A percentile compares a stretch with the other conserved stretches of the same genome.
phyloP scores from a whole-genome alignment of 2,797 vertebrate genomes.

The Kryptopterus vitreolus region DNA sequence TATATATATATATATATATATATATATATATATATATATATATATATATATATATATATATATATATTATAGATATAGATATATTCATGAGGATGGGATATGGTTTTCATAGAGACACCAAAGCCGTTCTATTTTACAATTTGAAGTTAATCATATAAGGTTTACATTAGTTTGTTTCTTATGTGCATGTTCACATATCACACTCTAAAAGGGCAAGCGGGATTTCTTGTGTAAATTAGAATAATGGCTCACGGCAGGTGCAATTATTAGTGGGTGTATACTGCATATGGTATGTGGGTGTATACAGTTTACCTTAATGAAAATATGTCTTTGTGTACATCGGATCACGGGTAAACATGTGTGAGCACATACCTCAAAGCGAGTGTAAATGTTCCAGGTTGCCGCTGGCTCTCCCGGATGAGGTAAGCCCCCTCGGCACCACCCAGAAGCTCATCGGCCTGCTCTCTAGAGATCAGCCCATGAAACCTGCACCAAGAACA shows the following conservation, averaged over 20 bases:
- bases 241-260: not conserved
- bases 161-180: not conserved
- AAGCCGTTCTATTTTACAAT: not conserved
- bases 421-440: slow-evolving; percentile 90
- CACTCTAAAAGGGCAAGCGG: not conserved
- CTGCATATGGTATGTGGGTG: not conserved
- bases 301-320: not conserved
- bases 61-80: no score
- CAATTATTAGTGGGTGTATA: not conserved
- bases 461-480: slow-evolving; percentile 90
- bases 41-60: no score
- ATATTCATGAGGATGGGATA: not conserved
- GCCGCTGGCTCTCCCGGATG: slow-evolving; percentile 95
- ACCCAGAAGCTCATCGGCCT: slow-evolving; percentile 87
- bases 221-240: not conserved
- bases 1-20: no score
- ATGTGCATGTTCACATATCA: not conserved
- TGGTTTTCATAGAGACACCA: not conserved
- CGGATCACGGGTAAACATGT: not conserved
- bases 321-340: not conserved
- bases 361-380: slow-evolving; percentile 82
- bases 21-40: no score
- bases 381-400: slow-evolving; percentile 92
- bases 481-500: slow-evolving; percentile 81
- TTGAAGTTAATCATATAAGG: not conserved